Percentiles rank a stretch among this genome's conserved stretches.
These are phyloP conservation scores for Nesoenas mayeri DNA, from an alignment of 2,113 vertebrate species.

Conservation along the genomic window DNA sequence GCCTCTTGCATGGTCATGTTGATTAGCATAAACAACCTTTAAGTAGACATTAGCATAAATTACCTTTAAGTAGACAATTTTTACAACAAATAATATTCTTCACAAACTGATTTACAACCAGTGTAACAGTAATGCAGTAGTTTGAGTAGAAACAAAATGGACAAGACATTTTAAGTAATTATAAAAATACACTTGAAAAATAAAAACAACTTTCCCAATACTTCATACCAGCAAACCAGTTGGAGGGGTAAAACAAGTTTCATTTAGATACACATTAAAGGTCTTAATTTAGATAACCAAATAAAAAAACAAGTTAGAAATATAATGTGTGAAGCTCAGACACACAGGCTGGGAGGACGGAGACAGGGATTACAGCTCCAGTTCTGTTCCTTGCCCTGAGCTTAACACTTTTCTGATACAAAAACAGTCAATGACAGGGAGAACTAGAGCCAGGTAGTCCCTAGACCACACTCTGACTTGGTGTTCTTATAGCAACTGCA, in stretches of 20 bases:
- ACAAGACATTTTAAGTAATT: neutral
- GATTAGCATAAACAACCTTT: neutral
- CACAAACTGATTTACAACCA: accelerated
- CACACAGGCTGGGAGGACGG: accelerated
- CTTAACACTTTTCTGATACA: neutral
- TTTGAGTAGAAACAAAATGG: neutral
- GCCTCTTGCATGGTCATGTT: neutral
- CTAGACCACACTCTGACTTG: neutral
- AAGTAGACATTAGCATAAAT: no score
- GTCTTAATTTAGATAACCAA: neutral
- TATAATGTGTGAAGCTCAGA: neutral
- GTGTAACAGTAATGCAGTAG: neutral
- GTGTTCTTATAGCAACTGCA: neutral
- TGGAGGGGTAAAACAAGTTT: neutral
- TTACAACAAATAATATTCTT: neutral
- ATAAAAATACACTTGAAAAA: neutral
- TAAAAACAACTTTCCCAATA: neutral
- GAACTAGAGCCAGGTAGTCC: neutral
- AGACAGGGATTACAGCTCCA: neutral
- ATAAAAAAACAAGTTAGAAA: neutral
- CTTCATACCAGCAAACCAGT: neutral
- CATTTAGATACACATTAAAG: neutral
- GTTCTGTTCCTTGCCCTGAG: neutral
- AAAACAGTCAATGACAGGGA: neutral
- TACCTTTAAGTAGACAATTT: neutral